Base-by-base conservation (phyloP, 2,797 vertebrate species). In the Otolemur crassicaudatus region DNA sequence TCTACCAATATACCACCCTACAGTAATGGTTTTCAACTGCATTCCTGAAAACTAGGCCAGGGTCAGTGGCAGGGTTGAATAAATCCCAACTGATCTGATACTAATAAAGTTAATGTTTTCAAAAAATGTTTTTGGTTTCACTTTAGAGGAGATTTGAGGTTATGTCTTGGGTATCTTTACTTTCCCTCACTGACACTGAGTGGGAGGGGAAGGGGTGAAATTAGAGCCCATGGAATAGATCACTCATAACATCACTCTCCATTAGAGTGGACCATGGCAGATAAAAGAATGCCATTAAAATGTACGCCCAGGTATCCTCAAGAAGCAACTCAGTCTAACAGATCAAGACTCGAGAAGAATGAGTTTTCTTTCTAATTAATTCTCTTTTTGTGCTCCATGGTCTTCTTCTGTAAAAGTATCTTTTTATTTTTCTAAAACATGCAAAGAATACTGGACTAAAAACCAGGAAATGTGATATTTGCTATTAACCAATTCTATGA, bases 371-470 rank as follows among this genome's bases (percentile, higher is more conserved):
- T 46, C 27, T 85, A 89, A 70, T 77, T 67, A 83, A 23, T 70
- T 83, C 23, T 16, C 25, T 69, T 81, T 88, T 76, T 67, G n/a
- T 53, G 19, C 8, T 91, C 16, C 34, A 49, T 67, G 58, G n/a
- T 73, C 53, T 76, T 87, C 37, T 27, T 84, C 43, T 61, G 63
- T 49, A 84, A 67, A 79, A 61, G 11, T 84, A 69, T 9, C 22
- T 93, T 87, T 65, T 7, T 27, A 43, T 73, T 96, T 95, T 95
- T 63, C n/a, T 25, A 49, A 87, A 90, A 86, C 37, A n/a, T 72
- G 43, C 20, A 67, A 75, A 79, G 37, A 9, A 67, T 87, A 56
- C 31, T 72, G 40, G 19, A 49, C n/a, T 65, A 87, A 37, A 72
- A 49, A 37, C 23, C 11, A 73, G 37, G 13, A 37, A 9, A 53